phyloP scores from a whole-genome alignment of 2,888 invertebrate species.

The Dryocosmus kuriphilus region DNA sequence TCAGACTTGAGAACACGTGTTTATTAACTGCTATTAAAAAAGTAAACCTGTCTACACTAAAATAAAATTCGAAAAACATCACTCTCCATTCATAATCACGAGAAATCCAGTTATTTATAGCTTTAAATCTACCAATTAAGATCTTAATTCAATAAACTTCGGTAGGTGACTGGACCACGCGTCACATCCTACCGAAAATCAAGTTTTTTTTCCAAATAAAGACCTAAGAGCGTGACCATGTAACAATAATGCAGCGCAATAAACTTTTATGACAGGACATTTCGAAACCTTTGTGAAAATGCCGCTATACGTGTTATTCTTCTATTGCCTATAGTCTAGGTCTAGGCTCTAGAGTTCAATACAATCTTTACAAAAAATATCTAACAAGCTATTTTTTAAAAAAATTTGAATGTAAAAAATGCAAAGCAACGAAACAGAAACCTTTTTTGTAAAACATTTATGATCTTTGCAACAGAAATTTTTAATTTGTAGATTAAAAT shows the following conservation, averaged over 20 bases:
- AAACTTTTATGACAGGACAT: conserved; percentile 55
- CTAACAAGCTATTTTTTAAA: not conserved
- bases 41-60: conserved; percentile 7
- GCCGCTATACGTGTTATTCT: conserved; percentile 45
- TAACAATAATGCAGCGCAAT: conserved; percentile 52
- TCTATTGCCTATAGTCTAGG: not conserved
- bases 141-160: conserved; percentile 38
- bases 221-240: conserved; percentile 55
- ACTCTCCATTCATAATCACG: conserved; percentile 16
- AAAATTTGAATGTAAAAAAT: not conserved
- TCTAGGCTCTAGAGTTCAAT: not conserved
- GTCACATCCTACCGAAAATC: conserved; percentile 40
- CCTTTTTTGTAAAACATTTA: conserved; percentile 7
- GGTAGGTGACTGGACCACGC: conserved; percentile 37
- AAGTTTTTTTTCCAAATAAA: conserved; percentile 54
- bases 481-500: not conserved
- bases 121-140: conserved; percentile 31
- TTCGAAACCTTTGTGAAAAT: conserved; percentile 52
- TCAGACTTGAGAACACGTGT: conserved; percentile 14
- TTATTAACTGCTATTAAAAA: not conserved
- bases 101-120: conserved; percentile 36
- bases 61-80: conserved; percentile 9
- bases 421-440: not conserved
- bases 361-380: conserved; percentile 2
- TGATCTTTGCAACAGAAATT: conserved; percentile 2